Evolutionary conservation across 2,797 vertebrate genomes (phyloP).

Genomic region (Acestrorhynchus altus): DNA sequence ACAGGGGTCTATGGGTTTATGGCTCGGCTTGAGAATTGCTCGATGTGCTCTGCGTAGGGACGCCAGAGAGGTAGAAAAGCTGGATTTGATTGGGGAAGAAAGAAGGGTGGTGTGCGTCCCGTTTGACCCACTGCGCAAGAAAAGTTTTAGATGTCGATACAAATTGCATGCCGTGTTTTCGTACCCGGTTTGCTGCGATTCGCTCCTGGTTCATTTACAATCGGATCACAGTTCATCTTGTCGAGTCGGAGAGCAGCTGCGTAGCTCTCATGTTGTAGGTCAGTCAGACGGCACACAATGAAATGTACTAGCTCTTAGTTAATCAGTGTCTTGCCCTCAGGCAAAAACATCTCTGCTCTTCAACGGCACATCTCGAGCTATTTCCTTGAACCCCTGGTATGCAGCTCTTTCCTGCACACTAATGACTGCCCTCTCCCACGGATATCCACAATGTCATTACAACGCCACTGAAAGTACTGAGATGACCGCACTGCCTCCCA

Average conservation of each 20-base stretch:
- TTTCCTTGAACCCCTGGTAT: conserved; percentile 17
- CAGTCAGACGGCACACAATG: conserved; percentile 35
- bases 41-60: conserved; percentile 71
- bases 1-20: conserved; percentile 59
- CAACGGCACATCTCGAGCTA: conserved; percentile 41
- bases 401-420: conserved; percentile 14
- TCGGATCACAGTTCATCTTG: background rate
- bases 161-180: conserved; percentile 41
- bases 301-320: conserved; percentile 43
- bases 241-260: conserved; percentile 14
- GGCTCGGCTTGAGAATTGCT: conserved; percentile 65
- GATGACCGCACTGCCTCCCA: conserved; percentile 30
- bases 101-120: conserved; percentile 55
- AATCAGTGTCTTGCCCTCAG: conserved; percentile 43
- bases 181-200: conserved; percentile 56
- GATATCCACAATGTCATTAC: conserved; percentile 48
- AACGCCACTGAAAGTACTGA: conserved; percentile 18
- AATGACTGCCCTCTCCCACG: conserved; percentile 34
- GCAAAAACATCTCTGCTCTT: conserved; percentile 40
- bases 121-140: conserved; percentile 62
- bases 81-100: conserved; percentile 61
- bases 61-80: conserved; percentile 59
- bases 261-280: background rate
- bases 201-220: conserved; percentile 1
- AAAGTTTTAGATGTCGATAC: conserved; percentile 59